Evolutionary conservation across 2,113 vertebrate genomes (phyloP).

Genomic region (Hyperopisus bebe): DNA sequence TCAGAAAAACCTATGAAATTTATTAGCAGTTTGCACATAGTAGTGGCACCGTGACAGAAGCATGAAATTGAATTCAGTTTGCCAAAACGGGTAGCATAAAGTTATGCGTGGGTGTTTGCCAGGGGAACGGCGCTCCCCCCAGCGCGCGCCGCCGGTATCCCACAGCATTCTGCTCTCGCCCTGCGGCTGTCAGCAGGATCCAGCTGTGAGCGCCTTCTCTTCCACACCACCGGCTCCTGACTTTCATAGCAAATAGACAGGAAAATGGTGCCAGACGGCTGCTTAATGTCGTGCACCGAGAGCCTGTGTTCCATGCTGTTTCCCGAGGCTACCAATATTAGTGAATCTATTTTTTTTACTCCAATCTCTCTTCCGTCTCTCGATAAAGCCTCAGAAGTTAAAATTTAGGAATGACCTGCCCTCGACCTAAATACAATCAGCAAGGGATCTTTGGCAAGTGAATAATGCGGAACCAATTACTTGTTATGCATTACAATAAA

Average conservation of each 20-base stretch:
- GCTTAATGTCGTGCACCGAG: constrained; percentile 21
- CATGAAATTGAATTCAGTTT: background rate
- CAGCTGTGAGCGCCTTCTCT: constrained; percentile 23
- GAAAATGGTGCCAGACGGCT: constrained; percentile 26
- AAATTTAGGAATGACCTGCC: background rate
- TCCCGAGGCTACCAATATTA: constrained; percentile 16
- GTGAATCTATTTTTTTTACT: background rate
- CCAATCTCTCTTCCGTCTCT: background rate
- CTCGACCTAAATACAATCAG: background rate
- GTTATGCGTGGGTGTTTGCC: constrained; percentile 7
- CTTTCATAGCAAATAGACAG: constrained; percentile 19
- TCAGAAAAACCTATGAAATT: constrained; percentile 8
- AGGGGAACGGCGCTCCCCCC: constrained; percentile 12
- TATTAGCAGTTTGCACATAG: background rate
- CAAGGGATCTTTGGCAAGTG: background rate
- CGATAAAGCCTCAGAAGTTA: background rate
- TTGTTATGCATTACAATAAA: background rate
- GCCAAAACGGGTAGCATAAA: background rate
- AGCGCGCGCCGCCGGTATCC: background rate
- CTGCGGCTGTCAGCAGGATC: constrained; percentile 21
- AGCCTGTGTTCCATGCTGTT: constrained; percentile 22
- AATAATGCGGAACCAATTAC: background rate
- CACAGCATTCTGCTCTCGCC: constrained; percentile 16
- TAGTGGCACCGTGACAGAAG: background rate
- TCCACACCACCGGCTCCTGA: constrained; percentile 23